Evolutionary conservation across 2,797 vertebrate genomes (phyloP), one percentile per base, ranked within the genome.

Genomic region (Adrianichthys oophorus): DNA sequence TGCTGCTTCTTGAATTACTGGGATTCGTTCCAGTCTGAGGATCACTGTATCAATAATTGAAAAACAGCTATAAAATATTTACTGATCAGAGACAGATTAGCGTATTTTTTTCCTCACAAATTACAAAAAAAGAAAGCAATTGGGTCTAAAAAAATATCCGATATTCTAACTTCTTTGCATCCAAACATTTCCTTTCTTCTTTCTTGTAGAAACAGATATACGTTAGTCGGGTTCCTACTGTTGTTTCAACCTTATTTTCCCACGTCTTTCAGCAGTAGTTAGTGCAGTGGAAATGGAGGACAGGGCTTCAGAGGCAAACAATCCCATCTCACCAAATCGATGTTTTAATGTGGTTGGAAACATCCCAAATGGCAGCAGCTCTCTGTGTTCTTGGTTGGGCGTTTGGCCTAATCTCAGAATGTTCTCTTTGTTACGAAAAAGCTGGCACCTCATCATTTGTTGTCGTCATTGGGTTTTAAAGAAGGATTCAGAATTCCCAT

Each of bases 331-430:
- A 60, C 64, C 65, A 78, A 74, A 74, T 17, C 57, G 58, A 63
- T 52, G 61, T 64, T 72, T 79, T 79, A 70, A 85, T 82, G 72
- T 68, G 52, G 18, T 50, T 84, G 76, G 61, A 68, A 66, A 57
- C 21, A 41, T 72, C 67, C 60, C 71, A 78, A 52, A 76, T 62
- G 42, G 67, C 76, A 62, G 58, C 60, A 24, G 42, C 43, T 54
- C 26, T 65, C 71, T 63, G 44, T 26, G 23, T 47, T 42, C 54
- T 68, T 50, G 50, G 50, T 68, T 72, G 42, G 51, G 56, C 68
- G 51, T 78, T 79, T 79, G 70, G 72, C 65, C 53, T n/a, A 32
- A 21, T 66, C 51, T 13, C 14, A 57, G 18, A 59, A 41, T 58
- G 45, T 63, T 62, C 19, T 32, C 1, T 18, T 72, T 44, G 49